Conservation (phyloP, 1,140 invertebrate genomes). For the Eumeta japonica region DNA sequence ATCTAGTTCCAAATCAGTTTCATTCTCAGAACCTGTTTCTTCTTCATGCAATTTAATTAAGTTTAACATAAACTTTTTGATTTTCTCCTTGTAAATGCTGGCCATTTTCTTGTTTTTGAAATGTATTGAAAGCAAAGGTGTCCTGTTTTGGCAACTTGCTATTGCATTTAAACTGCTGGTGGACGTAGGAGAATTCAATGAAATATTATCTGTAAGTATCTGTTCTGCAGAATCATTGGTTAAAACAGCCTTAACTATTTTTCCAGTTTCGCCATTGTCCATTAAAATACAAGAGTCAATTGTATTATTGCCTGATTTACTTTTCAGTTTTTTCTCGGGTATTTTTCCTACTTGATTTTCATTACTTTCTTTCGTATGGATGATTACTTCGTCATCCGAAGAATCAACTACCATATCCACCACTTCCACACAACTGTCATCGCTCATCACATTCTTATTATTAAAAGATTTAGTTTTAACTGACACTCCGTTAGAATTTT, state of each 20-base stretch:
- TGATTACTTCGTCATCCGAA: slow-evolving; percentile 11
- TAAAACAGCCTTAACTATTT: no score
- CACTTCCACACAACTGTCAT: neutral
- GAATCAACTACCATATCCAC: neutral
- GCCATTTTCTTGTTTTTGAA: slow-evolving; percentile 40
- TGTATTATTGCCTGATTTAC: slow-evolving; percentile 7
- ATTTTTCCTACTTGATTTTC: slow-evolving; percentile 5
- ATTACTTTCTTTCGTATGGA: slow-evolving; percentile 5
- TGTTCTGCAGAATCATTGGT: neutral
- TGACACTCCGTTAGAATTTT: no score
- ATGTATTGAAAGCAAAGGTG: slow-evolving; percentile 32
- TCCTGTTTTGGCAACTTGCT: slow-evolving; percentile 37
- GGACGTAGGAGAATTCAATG: slow-evolving; percentile 30
- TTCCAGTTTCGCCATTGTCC: no score
- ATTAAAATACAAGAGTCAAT: no score
- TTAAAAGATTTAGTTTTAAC: no score
- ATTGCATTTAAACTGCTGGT: slow-evolving; percentile 26
- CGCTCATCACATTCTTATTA: neutral
- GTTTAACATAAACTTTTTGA: slow-evolving; percentile 41
- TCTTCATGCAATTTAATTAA: slow-evolving; percentile 31
- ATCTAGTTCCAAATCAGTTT: slow-evolving; percentile 42
- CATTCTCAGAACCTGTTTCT: slow-evolving; percentile 22
- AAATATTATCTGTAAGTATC: slow-evolving; percentile 26
- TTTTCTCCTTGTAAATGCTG: slow-evolving; percentile 29
- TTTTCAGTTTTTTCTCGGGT: slow-evolving; percentile 3